Percentiles rank a stretch among this genome's conserved stretches.
phyloP scores from a whole-genome alignment of 2,113 vertebrate species.

The Myanophis thanlyinensis region DNA sequence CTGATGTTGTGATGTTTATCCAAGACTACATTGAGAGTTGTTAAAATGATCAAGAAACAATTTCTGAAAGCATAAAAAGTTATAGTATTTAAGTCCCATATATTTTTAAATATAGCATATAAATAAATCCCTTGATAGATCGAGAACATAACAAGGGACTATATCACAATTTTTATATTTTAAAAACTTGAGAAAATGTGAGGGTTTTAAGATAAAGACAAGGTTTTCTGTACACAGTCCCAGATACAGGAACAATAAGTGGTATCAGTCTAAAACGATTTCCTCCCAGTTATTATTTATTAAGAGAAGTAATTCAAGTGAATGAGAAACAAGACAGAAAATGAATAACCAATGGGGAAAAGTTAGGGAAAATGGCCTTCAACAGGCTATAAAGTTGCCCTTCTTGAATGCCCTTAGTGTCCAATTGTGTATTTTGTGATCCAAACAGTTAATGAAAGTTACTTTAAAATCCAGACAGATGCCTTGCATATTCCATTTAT shows the following conservation, averaged over 20 bases:
- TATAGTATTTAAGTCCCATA: not conserved
- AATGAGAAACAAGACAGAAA: not conserved
- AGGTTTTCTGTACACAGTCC: not conserved
- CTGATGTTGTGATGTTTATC: not conserved
- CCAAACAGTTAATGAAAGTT: not conserved
- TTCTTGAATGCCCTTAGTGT: not conserved
- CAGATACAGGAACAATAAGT: not conserved
- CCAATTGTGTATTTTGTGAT: not conserved
- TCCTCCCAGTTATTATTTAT: not conserved
- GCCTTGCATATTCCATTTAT: not conserved
- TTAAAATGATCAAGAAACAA: not conserved
- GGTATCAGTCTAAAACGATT: not conserved
- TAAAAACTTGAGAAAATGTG: not conserved
- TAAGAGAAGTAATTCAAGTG: not conserved
- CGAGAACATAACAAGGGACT: not conserved
- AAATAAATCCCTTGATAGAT: not conserved
- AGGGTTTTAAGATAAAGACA: not conserved
- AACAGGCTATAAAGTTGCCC: not conserved
- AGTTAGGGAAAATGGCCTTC: not conserved
- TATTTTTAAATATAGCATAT: not conserved
- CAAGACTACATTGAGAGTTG: not conserved
- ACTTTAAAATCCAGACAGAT: not conserved
- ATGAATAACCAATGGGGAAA: not conserved
- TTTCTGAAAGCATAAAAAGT: not conserved
- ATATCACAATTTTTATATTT: not conserved